phyloP scores from a whole-genome alignment of 2,888 invertebrate genomes.

The Drosophila sordidapex region DNA sequence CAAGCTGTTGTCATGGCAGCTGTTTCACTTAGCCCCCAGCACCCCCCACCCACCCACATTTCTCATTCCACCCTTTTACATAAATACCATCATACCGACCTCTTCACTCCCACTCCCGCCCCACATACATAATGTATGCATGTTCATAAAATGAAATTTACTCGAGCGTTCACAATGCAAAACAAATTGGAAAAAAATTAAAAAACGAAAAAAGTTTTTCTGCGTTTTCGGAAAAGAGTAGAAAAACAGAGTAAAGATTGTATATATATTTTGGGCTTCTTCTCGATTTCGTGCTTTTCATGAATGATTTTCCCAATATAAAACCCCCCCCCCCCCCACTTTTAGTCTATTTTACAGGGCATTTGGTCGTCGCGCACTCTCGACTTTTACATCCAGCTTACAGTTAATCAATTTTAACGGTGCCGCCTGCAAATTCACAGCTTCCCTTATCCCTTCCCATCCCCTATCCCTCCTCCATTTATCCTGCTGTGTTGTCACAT shows the following conservation, averaged over 20 bases:
- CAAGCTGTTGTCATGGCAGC: conserved; percentile 55
- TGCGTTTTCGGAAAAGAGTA: not conserved
- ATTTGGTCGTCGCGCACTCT: not conserved
- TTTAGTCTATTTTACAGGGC: conserved; percentile 5
- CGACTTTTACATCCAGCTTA: conserved; percentile 28
- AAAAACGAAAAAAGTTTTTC: not conserved
- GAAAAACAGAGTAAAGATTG: not conserved
- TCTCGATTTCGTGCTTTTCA: not conserved
- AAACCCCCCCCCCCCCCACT: rapidly evolving
- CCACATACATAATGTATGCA: conserved; percentile 16
- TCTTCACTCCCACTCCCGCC: not conserved
- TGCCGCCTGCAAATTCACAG: conserved; percentile 13
- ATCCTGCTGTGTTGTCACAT: conserved; percentile 58
- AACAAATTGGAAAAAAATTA: conserved; percentile 34
- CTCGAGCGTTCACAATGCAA: conserved; percentile 47
- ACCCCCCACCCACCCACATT: not conserved
- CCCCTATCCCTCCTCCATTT: not conserved
- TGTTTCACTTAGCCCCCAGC: not conserved
- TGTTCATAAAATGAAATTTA: conserved; percentile 60
- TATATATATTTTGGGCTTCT: not conserved
- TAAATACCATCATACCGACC: not conserved
- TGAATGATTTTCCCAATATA: not conserved
- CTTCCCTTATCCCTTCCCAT: not conserved
- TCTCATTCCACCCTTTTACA: not conserved
- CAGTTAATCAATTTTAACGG: conserved; percentile 64